Evolutionary conservation across 2,797 vertebrate genomes (phyloP), one percentile per base, ranked within the genome.

Genomic region (Cyprinodon diabolis): DNA sequence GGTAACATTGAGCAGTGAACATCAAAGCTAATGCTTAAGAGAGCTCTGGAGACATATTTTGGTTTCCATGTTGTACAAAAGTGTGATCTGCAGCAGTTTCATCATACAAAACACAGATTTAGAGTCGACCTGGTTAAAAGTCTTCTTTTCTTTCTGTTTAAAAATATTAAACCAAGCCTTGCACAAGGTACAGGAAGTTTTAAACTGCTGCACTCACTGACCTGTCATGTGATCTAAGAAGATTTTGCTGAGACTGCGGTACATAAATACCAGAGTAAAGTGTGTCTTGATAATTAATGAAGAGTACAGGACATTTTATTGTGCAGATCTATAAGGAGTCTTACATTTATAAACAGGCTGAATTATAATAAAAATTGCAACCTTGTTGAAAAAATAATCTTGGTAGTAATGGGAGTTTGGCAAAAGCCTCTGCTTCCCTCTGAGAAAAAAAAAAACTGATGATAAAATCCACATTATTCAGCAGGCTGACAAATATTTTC

Each of bases 201-300:
- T 57, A 71, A 76, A 80, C 75, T 2, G 79, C 78, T 84, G 85
- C n/a, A 71, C 78, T 67, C 77, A 81, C 71, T 75, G 83, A 77
- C 73, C 81, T 72, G 78, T 89, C 91, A 93, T 92, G 90, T 89
- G 91, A 90, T 86, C 67, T 62, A 68, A 13, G 68, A 60, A 74
- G 58, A 70, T 79, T 87, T 66, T 87, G 91, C 90, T 90, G 91
- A 93, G 66, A 86, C 71, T 83, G 90, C 90, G 83, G 56, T 76
- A 83, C 78, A 77, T 84, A 75, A 86, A 74, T 69, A 77, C 84
- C 67, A 78, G 75, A 87, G 78, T 67, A 78, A n/a, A 76, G 37
- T 57, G 74, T 56, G 78, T 77, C 10, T 74, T 54, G 76, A 71
- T 75, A 11, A 37, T n/a, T 25, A 49, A 3, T 40, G 63, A 56